Evolutionary conservation across 2,797 vertebrate genomes (phyloP), one percentile per base, ranked within the genome.

Genomic region (Antennarius maculatus): DNA sequence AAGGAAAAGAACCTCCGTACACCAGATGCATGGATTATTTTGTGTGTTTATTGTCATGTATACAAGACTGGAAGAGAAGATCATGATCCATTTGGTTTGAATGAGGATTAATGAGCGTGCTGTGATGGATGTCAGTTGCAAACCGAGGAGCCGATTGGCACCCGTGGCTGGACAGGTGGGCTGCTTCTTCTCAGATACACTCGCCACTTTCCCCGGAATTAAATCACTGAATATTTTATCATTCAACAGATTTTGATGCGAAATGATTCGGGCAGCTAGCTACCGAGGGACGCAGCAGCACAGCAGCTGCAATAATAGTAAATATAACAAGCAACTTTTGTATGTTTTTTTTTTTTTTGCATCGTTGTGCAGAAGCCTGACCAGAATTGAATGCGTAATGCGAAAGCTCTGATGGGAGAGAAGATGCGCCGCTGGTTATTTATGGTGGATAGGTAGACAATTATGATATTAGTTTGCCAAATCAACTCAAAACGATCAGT

Each of bases 191-290:
- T 66, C 39, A 47, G 65, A 80, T 79, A 83, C 76, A 71, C 69
- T 72, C 66, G 54, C 58, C 66, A 50, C 63, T 81, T 78, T 78
- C 65, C 69, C 76, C 74, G 48, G 58, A 86, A 88, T 90, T 81
- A 88, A 88, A 79, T 78, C 70, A 37, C 71, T 88, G 83, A 89
- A 91, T 91, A 82, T 89, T 92, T 89, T 79, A 92, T 87, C 74
- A 79, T 73, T 61, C 72, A 64, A 82, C 72, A 74, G 69, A 87
- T 84, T 83, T 83, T 76, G 83, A 90, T 86, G 76, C 71, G 68
- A 80, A 85, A 82, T 58, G 73, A 49, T 60, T 75, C 13, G 34
- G 71, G 78, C 75, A 78, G 51, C 18, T 34, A 66, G 69, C 56
- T 61, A 65, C 46, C 15, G 16, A 42, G 41, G 55, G 54, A 52